Percentiles rank a stretch among this genome's conserved stretches.
Evolutionary conservation across 2,888 invertebrate genomes (phyloP).

Genomic region (Erebia aethiops): DNA sequence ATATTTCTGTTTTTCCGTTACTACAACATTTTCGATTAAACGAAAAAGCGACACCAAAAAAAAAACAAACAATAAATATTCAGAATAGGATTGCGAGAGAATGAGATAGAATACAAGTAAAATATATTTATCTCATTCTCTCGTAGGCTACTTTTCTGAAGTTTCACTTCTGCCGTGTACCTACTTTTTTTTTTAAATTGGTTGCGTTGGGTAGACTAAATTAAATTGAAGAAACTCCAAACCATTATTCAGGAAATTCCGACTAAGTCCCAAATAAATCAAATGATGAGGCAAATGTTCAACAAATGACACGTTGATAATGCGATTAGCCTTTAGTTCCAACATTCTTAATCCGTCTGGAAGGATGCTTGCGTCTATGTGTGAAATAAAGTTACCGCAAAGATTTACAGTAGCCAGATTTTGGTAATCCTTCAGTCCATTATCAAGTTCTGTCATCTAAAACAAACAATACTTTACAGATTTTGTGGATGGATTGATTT

Average conservation of each 20-base stretch:
- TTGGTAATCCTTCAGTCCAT: constrained; percentile 58
- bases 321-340: constrained; percentile 78
- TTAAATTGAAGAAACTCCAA: constrained; percentile 18
- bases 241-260: constrained; percentile 72
- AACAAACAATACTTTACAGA: constrained; percentile 34
- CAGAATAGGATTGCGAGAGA: no score
- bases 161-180: no score
- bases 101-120: no score
- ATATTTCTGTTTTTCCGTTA: no score
- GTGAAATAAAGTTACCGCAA: constrained; percentile 64
- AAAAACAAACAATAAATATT: no score
- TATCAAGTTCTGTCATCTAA: constrained; percentile 78
- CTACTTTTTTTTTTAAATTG: no score
- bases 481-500: no score
- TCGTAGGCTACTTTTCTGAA: no score
- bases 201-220: no score
- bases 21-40: no score
- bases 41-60: no score
- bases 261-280: constrained; percentile 77
- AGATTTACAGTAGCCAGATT: constrained; percentile 73
- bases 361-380: constrained; percentile 60
- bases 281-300: constrained; percentile 63
- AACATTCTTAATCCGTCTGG: constrained; percentile 67
- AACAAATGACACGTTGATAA: constrained; percentile 60
- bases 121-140: no score